Evolutionary conservation across 1,140 invertebrate species (phyloP).

Genomic region (Thereuonema tuberculata): DNA sequence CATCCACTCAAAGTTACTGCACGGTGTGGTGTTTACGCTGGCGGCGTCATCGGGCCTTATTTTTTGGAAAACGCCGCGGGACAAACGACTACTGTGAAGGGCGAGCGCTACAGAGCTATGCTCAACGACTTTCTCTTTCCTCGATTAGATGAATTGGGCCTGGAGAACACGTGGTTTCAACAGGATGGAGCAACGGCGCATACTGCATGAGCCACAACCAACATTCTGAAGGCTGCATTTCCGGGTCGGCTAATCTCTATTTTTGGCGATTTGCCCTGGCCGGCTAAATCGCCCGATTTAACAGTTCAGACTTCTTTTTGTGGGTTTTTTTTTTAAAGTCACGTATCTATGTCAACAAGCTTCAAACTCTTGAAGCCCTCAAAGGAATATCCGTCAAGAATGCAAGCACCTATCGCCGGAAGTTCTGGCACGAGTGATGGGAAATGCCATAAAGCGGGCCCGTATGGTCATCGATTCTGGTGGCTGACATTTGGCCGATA

Average conservation of each 20-base stretch:
- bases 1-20: constrained; percentile 27
- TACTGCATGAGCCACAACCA: constrained; percentile 15
- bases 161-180: constrained; percentile 19
- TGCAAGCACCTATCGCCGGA: neutral
- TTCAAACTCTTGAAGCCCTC: neutral
- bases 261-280: constrained; percentile 17
- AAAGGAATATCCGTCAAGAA: neutral
- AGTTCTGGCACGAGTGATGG: neutral
- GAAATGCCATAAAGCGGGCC: neutral
- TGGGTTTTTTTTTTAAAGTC: neutral
- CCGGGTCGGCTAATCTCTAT: constrained; percentile 17
- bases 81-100: constrained; percentile 15
- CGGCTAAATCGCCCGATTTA: constrained; percentile 1
- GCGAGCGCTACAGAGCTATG: constrained; percentile 16
- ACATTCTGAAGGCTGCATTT: constrained; percentile 18
- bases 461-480: neutral
- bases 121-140: constrained; percentile 16
- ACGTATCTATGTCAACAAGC: neutral
- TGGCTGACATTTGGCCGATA: neutral
- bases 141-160: constrained; percentile 10
- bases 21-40: constrained; percentile 27
- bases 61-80: constrained; percentile 13
- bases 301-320: neutral
- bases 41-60: constrained; percentile 26
- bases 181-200: constrained; percentile 18